Evolutionary conservation across 1,140 invertebrate species (phyloP), one percentile per base, ranked within the genome.

Genomic region (Drosophila sechellia): DNA sequence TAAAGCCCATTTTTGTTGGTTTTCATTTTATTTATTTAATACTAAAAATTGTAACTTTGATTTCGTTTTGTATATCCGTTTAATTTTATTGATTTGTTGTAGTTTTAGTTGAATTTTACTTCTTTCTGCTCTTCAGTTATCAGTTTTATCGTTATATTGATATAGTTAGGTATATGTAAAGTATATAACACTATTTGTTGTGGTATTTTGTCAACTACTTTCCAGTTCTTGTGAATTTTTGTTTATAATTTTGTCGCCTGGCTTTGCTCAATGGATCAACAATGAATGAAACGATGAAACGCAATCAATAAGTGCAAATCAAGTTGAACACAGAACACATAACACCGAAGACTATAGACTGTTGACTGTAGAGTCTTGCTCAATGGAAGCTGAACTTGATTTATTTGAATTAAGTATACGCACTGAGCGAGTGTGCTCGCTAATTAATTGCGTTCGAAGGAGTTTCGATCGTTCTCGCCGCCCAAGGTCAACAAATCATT

Each of bases 11-110:
- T 40, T n/a, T 15, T 37, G 12, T 69, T 56, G 63, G 22, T 42
- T 70, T 70, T 70, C 66, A 57, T 49, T 70, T 70, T 35, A 70
- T 70, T 70, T 70, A 70, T 70, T 70, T 70, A 70, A 70, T 69
- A 70, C 66, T 70, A 70, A 68, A 70, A 70, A 48, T 70, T 70
- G 43, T 70, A 70, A 70, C 64, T 70, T 70, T 70, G 66, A 70
- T 70, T 70, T 70, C 64, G 52, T 39, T 70, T 70, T 69, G 64
- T 56, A 55, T 69, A 45, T 70, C 66, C 15, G 43, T 70, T 70
- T 54, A 46, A 69, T 46, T 39, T 37, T 45, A 27, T 69, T 55
- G 42, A 46, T 39, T 55, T 55, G 31, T 35, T 54, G 60, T 52
- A 54, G 37, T 31, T 68, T 46, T 34, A 46, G 17, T 48, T 48